Evolutionary conservation across 2,113 vertebrate species (phyloP).

Genomic region (Tylochromis polylepis): DNA sequence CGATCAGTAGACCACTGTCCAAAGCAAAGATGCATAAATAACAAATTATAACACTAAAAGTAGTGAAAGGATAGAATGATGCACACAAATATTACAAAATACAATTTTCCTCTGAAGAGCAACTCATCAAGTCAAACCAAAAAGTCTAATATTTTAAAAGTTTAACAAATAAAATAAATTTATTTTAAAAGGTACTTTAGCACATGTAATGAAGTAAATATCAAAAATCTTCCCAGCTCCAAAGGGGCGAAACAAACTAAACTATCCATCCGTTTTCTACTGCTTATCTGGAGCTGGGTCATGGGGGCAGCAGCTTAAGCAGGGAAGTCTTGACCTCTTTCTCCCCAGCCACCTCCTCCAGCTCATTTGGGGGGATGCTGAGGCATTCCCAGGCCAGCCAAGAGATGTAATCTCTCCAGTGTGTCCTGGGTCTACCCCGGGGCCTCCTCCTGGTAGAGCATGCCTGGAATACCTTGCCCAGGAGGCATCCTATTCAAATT

Average conservation of each 20-base stretch:
- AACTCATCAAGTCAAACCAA: background rate
- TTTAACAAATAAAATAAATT: background rate
- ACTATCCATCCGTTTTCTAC: rapidly evolving
- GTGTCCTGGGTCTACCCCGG: background rate
- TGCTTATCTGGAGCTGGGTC: background rate
- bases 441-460: background rate
- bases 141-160: background rate
- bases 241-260: background rate
- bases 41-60: background rate
- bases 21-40: background rate
- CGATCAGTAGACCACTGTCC: background rate
- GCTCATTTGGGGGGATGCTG: background rate
- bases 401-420: background rate
- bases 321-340: background rate
- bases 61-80: background rate
- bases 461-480: background rate
- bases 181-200: background rate
- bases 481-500: background rate
- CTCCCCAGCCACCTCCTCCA: background rate
- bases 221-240: background rate
- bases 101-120: background rate
- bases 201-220: background rate
- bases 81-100: background rate
- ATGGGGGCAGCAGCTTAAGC: background rate
- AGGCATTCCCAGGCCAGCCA: background rate